Evolutionary conservation across 35 echinoderm and acorn worm species (phyloP).

Genomic region (Heliocidaris erythrogramma): DNA sequence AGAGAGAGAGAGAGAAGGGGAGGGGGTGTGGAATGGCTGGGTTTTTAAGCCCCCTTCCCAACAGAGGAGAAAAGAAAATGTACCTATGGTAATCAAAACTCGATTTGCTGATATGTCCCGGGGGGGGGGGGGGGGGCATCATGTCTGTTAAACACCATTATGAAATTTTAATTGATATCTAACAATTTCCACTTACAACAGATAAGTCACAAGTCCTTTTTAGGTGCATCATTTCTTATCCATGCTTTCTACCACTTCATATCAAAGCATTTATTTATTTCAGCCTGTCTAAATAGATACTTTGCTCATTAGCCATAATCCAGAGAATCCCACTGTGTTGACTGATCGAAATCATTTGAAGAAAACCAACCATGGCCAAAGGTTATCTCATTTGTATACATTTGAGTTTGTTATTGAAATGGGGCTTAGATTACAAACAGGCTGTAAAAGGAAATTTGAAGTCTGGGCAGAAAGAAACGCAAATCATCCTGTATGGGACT

Average conservation of each 20-base stretch:
- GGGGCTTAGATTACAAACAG: not conserved
- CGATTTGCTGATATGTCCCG: too few relatives aligned
- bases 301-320: not conserved
- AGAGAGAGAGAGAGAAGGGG: too few relatives aligned
- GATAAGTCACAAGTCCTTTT: too few relatives aligned
- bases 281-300: not conserved
- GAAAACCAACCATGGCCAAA: not conserved
- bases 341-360: not conserved
- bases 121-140: too few relatives aligned
- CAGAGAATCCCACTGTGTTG: not conserved
- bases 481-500: not conserved
- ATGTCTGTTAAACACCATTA: too few relatives aligned
- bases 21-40: too few relatives aligned
- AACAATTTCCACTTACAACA: too few relatives aligned
- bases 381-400: conserved; percentile 3
- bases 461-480: not conserved
- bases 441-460: not conserved
- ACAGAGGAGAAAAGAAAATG: too few relatives aligned
- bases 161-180: too few relatives aligned
- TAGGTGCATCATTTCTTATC: too few relatives aligned
- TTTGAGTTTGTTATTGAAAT: not conserved
- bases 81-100: too few relatives aligned
- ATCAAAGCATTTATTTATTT: not conserved
- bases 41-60: too few relatives aligned
- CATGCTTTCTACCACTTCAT: not conserved